Evolutionary conservation across 2,113 vertebrate genomes (phyloP).

Genomic region (Cottus gobio): DNA sequence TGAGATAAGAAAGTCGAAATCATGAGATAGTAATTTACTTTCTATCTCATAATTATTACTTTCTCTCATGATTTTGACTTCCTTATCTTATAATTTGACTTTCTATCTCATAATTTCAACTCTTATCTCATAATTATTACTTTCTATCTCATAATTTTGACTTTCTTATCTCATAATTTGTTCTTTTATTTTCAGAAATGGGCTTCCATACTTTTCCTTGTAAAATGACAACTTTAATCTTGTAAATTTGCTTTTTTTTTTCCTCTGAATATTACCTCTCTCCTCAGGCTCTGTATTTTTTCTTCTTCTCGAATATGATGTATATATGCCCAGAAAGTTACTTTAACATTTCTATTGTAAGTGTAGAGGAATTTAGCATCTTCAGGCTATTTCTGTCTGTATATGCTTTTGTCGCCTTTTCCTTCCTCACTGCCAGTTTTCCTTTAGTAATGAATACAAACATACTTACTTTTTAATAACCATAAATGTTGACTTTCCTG

Average conservation of each 20-base stretch:
- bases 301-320: neutral
- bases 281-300: neutral
- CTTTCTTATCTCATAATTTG: too few relatives aligned
- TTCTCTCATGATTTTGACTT: too few relatives aligned
- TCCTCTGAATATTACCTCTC: too few relatives aligned
- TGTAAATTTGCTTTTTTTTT: neutral
- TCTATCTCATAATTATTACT: too few relatives aligned
- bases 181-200: too few relatives aligned
- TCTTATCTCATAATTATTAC: too few relatives aligned
- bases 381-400: neutral
- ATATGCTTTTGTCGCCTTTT: neutral
- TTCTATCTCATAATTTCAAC: too few relatives aligned
- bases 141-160: too few relatives aligned
- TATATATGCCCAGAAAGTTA: neutral
- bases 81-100: too few relatives aligned
- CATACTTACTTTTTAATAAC: neutral
- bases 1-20: too few relatives aligned
- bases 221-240: neutral
- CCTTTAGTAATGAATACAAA: neutral
- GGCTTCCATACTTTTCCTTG: neutral
- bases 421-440: neutral
- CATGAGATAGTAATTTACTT: too few relatives aligned
- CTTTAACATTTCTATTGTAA: neutral
- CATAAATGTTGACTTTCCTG: conserved; percentile 4
- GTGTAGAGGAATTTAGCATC: accelerated